Base-by-base conservation (phyloP, 2,888 invertebrate species). In the Azorinus chamasolen region DNA sequence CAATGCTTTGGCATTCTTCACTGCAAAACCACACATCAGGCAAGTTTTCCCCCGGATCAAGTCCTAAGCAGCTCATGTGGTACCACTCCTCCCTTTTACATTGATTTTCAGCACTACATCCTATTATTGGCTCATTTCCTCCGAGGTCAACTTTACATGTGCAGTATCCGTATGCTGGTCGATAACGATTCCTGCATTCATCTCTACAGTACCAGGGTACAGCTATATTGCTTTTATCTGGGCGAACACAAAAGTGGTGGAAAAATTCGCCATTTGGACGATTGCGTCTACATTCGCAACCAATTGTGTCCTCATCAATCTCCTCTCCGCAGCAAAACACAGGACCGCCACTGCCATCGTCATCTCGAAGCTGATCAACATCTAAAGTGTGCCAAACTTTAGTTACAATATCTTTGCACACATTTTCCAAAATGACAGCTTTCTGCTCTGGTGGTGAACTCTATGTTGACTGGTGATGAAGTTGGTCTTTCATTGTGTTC, bases 81-180 rank as follows among this genome's bases (percentile, higher is more conserved):
- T 79, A 79, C 79, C 79, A 83, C 57, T 76, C 79, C 32, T 61
- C 48, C n/a, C 39, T 41, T 8, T 24, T 39, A 66, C 83, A 83
- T n/a, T 16, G 14, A 2, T 32, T 16, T 37, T 71, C 70, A 5
- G 62, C 50, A 32, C 55, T 41, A 25, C 83, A 83, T 1, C 83
- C 72, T 27, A 83, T 78, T 78, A 78, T 80, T 0, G 69, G 66
- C 20, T 50, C 73, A 24, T 72, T 51, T 16, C n/a, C 37, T 14
- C 73, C 83, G 22, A 78, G 51, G 25, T 80, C 70, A 12, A 20
- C 43, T 12, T 24, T 37, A 45, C 79, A 83, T 1, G 41, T 22
- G 25, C 79, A 83, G 54, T 58, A 77, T 37, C 39, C 20, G 45
- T 74, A 71, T 3, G 46, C 46, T 39, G 32, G 32, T 32, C 4